Evolutionary conservation across 1,140 invertebrate species (phyloP).

Genomic region (Drosophila lini): DNA sequence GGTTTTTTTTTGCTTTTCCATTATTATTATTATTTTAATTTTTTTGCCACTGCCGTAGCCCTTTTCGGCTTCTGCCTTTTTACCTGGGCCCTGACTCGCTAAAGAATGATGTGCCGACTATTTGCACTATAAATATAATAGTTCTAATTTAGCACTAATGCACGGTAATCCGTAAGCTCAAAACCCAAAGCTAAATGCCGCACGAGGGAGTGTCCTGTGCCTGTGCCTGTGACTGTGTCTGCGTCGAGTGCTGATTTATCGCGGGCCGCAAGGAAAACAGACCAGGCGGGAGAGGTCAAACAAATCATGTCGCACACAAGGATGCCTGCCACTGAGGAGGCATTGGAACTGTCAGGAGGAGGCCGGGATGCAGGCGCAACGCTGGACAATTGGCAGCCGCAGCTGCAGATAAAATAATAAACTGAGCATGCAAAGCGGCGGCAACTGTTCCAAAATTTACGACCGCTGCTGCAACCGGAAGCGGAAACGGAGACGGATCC

Average conservation of each 20-base stretch:
- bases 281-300: constrained; percentile 38
- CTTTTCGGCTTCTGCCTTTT: constrained; percentile 22
- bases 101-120: constrained; percentile 43
- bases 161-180: constrained; percentile 30
- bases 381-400: constrained; percentile 51
- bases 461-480: constrained; percentile 19
- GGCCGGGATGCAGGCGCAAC: constrained; percentile 18
- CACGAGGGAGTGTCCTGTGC: constrained; percentile 2
- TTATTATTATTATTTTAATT: constrained; percentile 1
- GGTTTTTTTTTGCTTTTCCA: neutral
- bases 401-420: constrained; percentile 60
- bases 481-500: constrained; percentile 9
- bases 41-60: neutral
- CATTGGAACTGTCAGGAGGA: constrained; percentile 18
- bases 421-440: constrained; percentile 52
- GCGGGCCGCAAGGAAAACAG: constrained; percentile 24
- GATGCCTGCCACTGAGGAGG: constrained; percentile 9
- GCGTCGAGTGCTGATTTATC: constrained; percentile 53
- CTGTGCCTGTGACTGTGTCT: neutral
- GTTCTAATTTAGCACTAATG: constrained; percentile 58
- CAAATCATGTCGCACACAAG: constrained; percentile 56
- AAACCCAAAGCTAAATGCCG: constrained; percentile 15
- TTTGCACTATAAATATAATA: constrained; percentile 60
- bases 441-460: constrained; percentile 26
- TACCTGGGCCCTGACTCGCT: constrained; percentile 24